phyloP scores from a whole-genome alignment of 2,113 vertebrate genomes.

The Nycticorax nycticorax region DNA sequence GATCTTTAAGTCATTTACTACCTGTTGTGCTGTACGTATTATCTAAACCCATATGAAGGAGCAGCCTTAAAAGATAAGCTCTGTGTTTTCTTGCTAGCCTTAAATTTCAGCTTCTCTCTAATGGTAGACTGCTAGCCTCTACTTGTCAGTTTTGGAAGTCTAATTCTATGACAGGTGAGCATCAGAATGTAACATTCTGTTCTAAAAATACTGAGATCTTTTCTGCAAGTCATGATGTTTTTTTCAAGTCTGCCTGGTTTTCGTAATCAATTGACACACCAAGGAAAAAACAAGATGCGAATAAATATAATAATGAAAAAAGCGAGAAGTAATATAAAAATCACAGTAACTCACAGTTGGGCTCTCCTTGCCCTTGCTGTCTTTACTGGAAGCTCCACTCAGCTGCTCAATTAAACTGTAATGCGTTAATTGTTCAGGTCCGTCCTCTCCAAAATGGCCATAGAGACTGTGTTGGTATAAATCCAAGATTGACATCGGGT shows the following conservation, averaged over 20 bases:
- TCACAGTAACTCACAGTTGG: slow-evolving; percentile 55
- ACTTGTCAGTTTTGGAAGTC: background rate
- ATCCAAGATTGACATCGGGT: slow-evolving; percentile 64
- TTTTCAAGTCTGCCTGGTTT: background rate
- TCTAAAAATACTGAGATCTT: slow-evolving; percentile 19
- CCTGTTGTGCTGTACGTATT: background rate
- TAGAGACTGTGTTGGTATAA: slow-evolving; percentile 69
- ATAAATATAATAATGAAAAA: background rate
- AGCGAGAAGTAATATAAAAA: background rate
- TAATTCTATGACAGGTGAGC: background rate
- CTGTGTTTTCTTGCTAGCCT: background rate
- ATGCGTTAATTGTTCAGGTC: slow-evolving; percentile 59
- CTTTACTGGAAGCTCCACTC: slow-evolving; percentile 64
- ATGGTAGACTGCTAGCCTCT: background rate
- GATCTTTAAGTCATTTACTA: background rate
- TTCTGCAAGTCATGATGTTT: background rate
- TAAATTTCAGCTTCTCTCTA: background rate
- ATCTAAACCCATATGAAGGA: background rate
- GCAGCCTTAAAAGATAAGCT: background rate
- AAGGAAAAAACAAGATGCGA: background rate
- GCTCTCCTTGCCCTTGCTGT: slow-evolving; percentile 49
- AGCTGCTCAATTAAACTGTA: slow-evolving; percentile 68
- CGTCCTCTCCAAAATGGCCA: slow-evolving; percentile 58
- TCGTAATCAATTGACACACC: background rate
- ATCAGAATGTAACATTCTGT: background rate